phyloP scores from a whole-genome alignment of 2,888 invertebrate species.

The Bembecia ichneumoniformis region DNA sequence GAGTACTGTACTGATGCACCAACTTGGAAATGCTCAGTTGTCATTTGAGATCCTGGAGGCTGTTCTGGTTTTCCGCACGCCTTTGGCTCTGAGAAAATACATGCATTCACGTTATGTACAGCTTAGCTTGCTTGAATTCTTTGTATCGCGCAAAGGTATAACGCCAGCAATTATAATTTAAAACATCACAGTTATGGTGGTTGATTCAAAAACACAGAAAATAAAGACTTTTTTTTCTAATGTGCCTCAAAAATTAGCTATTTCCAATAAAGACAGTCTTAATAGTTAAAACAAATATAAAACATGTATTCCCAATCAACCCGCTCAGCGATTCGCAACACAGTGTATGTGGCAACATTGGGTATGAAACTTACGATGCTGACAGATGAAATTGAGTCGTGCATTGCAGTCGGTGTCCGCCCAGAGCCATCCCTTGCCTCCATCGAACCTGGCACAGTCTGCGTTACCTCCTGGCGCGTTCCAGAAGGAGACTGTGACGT shows the following conservation, averaged over 20 bases:
- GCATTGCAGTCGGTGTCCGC: slow-evolving; percentile 91
- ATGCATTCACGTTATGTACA: background rate
- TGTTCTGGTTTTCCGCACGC: slow-evolving; percentile 94
- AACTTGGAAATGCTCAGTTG: slow-evolving; percentile 82
- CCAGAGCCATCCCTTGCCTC: slow-evolving; percentile 95
- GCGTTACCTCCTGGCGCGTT: slow-evolving; percentile 87
- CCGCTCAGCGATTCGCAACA: too few relatives aligned
- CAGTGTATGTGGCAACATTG: too few relatives aligned
- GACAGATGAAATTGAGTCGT: slow-evolving; percentile 90
- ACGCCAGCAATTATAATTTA: background rate
- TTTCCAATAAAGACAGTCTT: too few relatives aligned
- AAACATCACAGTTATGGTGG: background rate
- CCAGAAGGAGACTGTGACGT: slow-evolving; percentile 93
- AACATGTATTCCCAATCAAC: too few relatives aligned
- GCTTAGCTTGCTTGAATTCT: background rate
- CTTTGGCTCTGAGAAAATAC: slow-evolving; percentile 79
- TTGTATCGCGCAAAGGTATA: too few relatives aligned
- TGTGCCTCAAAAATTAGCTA: too few relatives aligned
- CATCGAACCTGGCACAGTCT: slow-evolving; percentile 91
- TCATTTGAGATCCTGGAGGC: slow-evolving; percentile 93
- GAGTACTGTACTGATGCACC: slow-evolving; percentile 87
- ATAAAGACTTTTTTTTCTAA: too few relatives aligned
- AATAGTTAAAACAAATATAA: too few relatives aligned
- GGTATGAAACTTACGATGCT: slow-evolving; percentile 82
- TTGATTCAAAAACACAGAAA: too few relatives aligned